These are phyloP conservation scores for Anomalospiza imberbis DNA, from an alignment of 2,797 vertebrate species.

Conservation along the genomic window DNA sequence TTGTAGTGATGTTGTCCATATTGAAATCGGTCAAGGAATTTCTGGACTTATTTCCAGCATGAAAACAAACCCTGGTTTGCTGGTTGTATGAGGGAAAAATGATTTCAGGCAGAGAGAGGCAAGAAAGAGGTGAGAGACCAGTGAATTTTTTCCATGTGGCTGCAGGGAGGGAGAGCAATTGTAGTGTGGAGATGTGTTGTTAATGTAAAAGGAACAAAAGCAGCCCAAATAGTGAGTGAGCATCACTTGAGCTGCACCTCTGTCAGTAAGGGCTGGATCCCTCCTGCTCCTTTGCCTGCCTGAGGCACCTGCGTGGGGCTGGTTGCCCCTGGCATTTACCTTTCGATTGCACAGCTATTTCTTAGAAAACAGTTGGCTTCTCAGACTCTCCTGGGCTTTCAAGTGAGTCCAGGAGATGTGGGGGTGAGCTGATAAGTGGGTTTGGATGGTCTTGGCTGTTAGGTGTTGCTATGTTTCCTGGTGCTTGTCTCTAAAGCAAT, in stretches of 20 bases:
- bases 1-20: neutral
- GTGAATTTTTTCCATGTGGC: neutral
- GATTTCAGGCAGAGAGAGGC: neutral
- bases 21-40: neutral
- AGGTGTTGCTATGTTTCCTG: neutral
- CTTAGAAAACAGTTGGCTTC: neutral
- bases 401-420: neutral
- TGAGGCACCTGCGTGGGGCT: fast-evolving
- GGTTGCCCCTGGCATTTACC: neutral
- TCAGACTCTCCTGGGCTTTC: neutral
- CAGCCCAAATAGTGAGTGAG: neutral
- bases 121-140: neutral
- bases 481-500: fast-evolving
- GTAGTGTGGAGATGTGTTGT: fast-evolving
- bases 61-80: neutral
- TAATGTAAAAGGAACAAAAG: neutral
- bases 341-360: fast-evolving
- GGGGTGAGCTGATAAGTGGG: neutral
- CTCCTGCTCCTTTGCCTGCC: neutral
- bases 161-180: neutral
- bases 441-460: neutral
- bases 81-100: neutral
- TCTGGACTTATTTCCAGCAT: neutral
- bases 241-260: neutral
- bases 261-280: neutral